These are phyloP conservation scores for Syndactyla subalaris DNA, from an alignment of 2,797 vertebrate genomes.

Conservation along the genomic window DNA sequence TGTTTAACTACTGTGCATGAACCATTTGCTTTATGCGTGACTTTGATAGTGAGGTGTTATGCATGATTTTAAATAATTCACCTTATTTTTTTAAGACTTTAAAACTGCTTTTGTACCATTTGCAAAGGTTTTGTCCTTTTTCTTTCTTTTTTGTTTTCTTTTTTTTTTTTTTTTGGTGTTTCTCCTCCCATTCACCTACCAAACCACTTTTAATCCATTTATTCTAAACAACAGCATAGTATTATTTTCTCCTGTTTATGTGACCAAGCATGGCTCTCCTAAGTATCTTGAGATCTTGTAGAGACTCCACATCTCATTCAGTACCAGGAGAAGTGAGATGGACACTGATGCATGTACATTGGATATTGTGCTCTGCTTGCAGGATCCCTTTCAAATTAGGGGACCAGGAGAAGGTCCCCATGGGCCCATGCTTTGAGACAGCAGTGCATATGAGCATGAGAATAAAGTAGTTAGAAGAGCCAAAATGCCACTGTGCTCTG, in stretches of 20 bases:
- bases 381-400: slow-evolving; percentile 31
- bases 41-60: slow-evolving; percentile 8
- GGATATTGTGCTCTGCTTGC: neutral
- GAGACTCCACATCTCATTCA: neutral
- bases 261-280: neutral
- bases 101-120: neutral
- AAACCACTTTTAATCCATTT: neutral
- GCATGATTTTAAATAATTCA: slow-evolving; percentile 46
- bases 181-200: neutral
- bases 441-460: neutral
- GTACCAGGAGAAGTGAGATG: neutral
- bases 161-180: neutral
- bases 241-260: neutral
- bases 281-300: neutral
- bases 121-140: neutral
- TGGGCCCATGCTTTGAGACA: neutral
- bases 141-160: neutral
- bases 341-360: neutral
- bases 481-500: slow-evolving; percentile 53
- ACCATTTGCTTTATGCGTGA: neutral
- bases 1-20: neutral
- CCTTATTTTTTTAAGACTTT: slow-evolving; percentile 19
- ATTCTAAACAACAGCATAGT: neutral
- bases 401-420: neutral
- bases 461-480: slow-evolving; percentile 48